Percentiles rank a stretch among this genome's conserved stretches.
Conservation (phyloP, 2,888 invertebrate species). For the Thera obeliscata region DNA sequence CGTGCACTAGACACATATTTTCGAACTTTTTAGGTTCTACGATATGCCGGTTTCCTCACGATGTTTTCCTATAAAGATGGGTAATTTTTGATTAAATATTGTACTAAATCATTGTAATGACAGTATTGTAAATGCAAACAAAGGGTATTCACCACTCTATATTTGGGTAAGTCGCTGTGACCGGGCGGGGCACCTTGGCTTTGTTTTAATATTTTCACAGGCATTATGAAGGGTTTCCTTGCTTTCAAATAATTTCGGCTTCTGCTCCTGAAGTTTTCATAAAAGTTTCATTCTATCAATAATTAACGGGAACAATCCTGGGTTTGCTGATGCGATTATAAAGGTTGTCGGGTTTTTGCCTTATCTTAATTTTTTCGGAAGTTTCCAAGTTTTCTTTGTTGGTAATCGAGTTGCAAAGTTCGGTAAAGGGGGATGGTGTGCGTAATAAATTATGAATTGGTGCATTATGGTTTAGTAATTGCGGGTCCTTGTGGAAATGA, state of each 20-base stretch:
- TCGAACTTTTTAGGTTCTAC: no score
- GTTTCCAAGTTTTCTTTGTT: slow-evolving; percentile 59
- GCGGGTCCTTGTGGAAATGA: slow-evolving; percentile 16
- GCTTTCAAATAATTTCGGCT: slow-evolving; percentile 84
- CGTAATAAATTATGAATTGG: slow-evolving; percentile 44
- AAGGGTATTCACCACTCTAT: slow-evolving; percentile 57
- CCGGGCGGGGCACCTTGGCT: slow-evolving; percentile 81
- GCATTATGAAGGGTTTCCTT: slow-evolving; percentile 84
- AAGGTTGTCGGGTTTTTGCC: slow-evolving; percentile 71
- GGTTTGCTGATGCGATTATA: slow-evolving; percentile 80
- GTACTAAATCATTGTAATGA: no score
- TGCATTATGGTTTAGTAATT: slow-evolving; percentile 37
- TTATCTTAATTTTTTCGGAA: slow-evolving; percentile 66
- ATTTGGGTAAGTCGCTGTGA: slow-evolving; percentile 61
- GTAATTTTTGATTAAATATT: no score
- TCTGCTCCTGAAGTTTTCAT: slow-evolving; percentile 84
- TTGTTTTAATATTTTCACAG: slow-evolving; percentile 85
- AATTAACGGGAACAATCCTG: slow-evolving; percentile 81
- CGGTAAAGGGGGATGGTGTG: slow-evolving; percentile 52
- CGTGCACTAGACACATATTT: no score
- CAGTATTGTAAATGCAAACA: background rate
- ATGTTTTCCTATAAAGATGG: no score
- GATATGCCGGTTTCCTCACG: no score
- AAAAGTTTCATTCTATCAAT: slow-evolving; percentile 85
- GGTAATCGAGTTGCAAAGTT: slow-evolving; percentile 61